Evolutionary conservation across 1,140 invertebrate genomes (phyloP).

Genomic region (Leptinotarsa texana): DNA sequence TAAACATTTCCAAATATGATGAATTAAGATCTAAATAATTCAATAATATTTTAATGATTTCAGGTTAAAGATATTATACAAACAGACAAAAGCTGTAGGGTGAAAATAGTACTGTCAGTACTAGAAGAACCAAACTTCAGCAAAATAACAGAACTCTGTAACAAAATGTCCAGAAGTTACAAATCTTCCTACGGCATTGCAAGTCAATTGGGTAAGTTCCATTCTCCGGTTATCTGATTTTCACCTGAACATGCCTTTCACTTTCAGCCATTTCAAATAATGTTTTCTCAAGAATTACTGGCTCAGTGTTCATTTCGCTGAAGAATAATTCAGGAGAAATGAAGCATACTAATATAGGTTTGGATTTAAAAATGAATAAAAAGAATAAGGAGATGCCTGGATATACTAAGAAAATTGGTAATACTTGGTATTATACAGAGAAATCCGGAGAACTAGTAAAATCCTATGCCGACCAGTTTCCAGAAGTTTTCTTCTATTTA

Average conservation of each 20-base stretch:
- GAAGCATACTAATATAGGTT: constrained; percentile 75
- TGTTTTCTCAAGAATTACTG: constrained; percentile 82
- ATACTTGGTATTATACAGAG: constrained; percentile 81
- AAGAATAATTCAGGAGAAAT: constrained; percentile 50
- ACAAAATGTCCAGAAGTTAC: constrained; percentile 49
- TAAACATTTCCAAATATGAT: too few species aligned
- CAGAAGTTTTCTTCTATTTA: constrained; percentile 73
- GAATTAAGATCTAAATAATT: background rate
- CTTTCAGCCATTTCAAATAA: constrained; percentile 67
- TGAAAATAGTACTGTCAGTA: constrained; percentile 55
- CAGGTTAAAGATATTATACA: constrained; percentile 54
- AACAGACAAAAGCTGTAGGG: constrained; percentile 46
- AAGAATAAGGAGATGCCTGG: constrained; percentile 76
- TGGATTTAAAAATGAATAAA: constrained; percentile 91
- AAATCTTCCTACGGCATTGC: constrained; percentile 50
- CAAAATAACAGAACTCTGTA: constrained; percentile 46
- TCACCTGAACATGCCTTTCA: background rate
- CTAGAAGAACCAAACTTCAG: constrained; percentile 56
- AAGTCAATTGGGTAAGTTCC: constrained; percentile 49
- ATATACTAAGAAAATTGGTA: constrained; percentile 74
- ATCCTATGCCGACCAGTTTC: constrained; percentile 72
- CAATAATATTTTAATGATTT: constrained; percentile 20
- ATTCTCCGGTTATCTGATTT: background rate
- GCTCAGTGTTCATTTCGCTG: constrained; percentile 70
- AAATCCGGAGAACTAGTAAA: constrained; percentile 73